Conservation (phyloP, 2,888 invertebrate genomes). For the Epiblema foenella region DNA sequence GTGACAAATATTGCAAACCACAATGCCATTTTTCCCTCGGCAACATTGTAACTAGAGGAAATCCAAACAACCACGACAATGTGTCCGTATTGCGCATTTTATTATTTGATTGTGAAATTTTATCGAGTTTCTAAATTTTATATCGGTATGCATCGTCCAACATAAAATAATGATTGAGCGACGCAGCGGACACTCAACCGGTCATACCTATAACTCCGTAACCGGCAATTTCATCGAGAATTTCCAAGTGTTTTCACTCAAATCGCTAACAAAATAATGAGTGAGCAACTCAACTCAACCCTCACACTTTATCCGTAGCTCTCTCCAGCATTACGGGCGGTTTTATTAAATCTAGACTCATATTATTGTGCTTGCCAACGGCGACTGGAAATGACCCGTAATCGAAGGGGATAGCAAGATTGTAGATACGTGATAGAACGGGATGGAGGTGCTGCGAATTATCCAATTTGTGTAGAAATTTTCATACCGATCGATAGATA, state of each 20-base stretch:
- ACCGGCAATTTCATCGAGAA: conserved; percentile 71
- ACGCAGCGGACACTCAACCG: conserved; percentile 39
- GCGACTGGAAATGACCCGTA: conserved; percentile 65
- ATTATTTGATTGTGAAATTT: conserved; percentile 1
- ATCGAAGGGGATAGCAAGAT: conserved; percentile 61
- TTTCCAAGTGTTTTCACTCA: conserved; percentile 77
- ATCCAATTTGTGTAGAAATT: conserved; percentile 56
- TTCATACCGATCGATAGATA: conserved; percentile 41
- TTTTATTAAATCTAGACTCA: conserved; percentile 76
- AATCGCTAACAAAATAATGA: conserved; percentile 76
- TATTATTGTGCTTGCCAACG: conserved; percentile 69
- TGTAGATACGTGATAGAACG: conserved; percentile 55
- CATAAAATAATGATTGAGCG: conserved; percentile 30
- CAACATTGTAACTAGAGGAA: conserved; percentile 21
- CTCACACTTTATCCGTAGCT: conserved; percentile 74
- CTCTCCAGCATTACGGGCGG: conserved; percentile 61
- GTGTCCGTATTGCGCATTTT: not conserved
- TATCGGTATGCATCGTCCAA: conserved; percentile 29
- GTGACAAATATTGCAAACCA: conserved; percentile 35
- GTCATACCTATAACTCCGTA: conserved; percentile 58
- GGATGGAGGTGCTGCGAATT: conserved; percentile 55
- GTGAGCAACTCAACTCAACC: conserved; percentile 63
- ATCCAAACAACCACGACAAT: conserved; percentile 25
- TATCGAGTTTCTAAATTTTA: conserved; percentile 28
- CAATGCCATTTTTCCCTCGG: conserved; percentile 22